Conservation (phyloP, 1,140 invertebrate genomes). For the Choristoneura fumiferana region DNA sequence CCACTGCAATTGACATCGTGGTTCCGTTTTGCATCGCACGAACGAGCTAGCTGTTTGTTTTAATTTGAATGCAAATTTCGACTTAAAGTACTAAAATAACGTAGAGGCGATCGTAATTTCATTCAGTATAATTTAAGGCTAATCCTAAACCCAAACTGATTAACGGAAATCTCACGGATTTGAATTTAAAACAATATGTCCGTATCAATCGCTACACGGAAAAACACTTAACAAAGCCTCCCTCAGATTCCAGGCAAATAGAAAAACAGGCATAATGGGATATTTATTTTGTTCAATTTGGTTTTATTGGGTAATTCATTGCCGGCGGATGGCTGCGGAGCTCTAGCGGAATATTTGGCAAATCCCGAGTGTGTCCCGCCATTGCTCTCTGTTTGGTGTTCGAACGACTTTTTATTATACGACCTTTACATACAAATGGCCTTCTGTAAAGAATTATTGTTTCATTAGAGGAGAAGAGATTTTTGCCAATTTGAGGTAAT, state of each 20-base stretch:
- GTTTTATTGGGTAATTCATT: constrained; percentile 74
- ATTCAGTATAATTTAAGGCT: too few relatives aligned
- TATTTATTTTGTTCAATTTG: constrained; percentile 72
- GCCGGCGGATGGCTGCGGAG: constrained; percentile 45
- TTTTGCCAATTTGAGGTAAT: background rate
- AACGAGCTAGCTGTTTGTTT: constrained; percentile 2
- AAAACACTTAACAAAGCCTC: constrained; percentile 33
- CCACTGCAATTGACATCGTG: constrained; percentile 9
- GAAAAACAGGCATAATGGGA: constrained; percentile 59
- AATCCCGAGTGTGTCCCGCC: constrained; percentile 48
- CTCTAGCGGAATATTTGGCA: constrained; percentile 45
- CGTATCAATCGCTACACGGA: constrained; percentile 27
- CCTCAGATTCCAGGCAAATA: constrained; percentile 42
- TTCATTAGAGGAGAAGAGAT: constrained; percentile 34
- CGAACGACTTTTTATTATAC: constrained; percentile 52
- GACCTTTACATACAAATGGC: constrained; percentile 63
- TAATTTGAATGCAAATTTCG: background rate
- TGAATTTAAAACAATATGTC: constrained; percentile 3
- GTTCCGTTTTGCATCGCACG: background rate
- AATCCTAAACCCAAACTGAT: background rate
- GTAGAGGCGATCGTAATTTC: too few relatives aligned
- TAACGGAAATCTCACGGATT: background rate
- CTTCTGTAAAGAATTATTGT: constrained; percentile 42
- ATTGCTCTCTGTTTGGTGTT: constrained; percentile 37
- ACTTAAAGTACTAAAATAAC: too few relatives aligned